Evolutionary conservation across 2,113 vertebrate genomes (phyloP), one percentile per base, ranked within the genome.

Genomic region (Megalops atlanticus): DNA sequence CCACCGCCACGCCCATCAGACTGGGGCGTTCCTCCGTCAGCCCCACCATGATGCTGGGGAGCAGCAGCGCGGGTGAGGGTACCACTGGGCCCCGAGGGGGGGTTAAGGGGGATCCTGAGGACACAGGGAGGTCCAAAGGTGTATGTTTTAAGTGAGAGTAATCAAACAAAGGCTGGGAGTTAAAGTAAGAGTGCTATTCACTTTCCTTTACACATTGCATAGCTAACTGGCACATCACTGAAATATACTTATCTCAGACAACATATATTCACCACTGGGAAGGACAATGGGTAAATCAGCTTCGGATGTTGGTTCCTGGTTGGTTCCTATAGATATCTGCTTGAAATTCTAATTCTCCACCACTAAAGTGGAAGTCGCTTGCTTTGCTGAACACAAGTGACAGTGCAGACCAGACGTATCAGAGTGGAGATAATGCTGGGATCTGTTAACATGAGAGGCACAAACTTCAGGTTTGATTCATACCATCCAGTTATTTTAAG

Each of bases 21-120:
- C 87, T 96, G 87, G 97, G 97, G 81, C 94, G 96, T 79, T 97
- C 96, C 8, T 98, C 97, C 0, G 94, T 97, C 86, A 99, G 97
- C 81, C 97, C 97, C 47, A 97, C 97, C 69, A 95, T 96, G 92
- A 81, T 96, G 90, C 93, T 95, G 70, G 95, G 95, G 87, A 92
- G 91, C 82, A 94, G 91, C 86, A 92, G 93, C 90, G 96, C 95
- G 89, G 96, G 96, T 96, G 92, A 0, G 27, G 4, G 49, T 11
- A 24, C 33, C 27, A 16, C 33, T 24, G 21, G 15, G 0, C 16
- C 43, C n/a, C n/a, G n/a, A n/a, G n/a, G n/a, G n/a, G n/a, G n/a
- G n/a, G n/a, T n/a, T n/a, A n/a, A n/a, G n/a, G n/a, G n/a, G n/a
- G n/a, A n/a, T n/a, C n/a, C n/a, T n/a, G n/a, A n/a, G n/a, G n/a